Evolutionary conservation across 2,888 invertebrate genomes (phyloP).

Genomic region (Alloplasta piceator): DNA sequence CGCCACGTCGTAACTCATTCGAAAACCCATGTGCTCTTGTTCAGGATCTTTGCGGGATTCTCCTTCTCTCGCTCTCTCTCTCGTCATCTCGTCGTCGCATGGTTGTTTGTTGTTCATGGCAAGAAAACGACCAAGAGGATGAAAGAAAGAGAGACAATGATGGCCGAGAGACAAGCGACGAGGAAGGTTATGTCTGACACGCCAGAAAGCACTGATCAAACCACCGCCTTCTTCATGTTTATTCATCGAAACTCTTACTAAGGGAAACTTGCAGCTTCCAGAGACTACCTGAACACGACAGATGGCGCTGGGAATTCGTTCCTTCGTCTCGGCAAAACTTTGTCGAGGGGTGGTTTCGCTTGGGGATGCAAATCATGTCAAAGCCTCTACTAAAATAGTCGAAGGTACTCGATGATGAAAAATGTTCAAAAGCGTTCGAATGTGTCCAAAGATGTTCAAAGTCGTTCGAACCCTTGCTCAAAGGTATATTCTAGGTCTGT

Average conservation of each 20-base stretch:
- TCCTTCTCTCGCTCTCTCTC: background rate
- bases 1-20: conserved; percentile 62
- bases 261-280: background rate
- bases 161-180: conserved; percentile 44
- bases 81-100: conserved; percentile 3
- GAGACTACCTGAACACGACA: background rate
- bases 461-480: no score
- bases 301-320: conserved; percentile 6
- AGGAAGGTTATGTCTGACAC: conserved; percentile 48
- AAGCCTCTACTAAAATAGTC: no score
- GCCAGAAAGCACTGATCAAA: conserved; percentile 32
- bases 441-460: no score
- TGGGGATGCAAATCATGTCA: no score
- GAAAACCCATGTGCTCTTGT: conserved; percentile 26
- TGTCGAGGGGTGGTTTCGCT: no score
- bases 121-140: conserved; percentile 7
- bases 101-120: conserved; percentile 22
- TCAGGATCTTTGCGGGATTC: conserved; percentile 16
- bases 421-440: no score
- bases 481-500: no score
- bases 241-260: conserved; percentile 43
- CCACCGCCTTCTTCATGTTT: conserved; percentile 47
- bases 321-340: background rate
- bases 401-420: no score
- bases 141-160: conserved; percentile 20